phyloP scores from a whole-genome alignment of 2,888 invertebrate species.

The Apamea sordens region DNA sequence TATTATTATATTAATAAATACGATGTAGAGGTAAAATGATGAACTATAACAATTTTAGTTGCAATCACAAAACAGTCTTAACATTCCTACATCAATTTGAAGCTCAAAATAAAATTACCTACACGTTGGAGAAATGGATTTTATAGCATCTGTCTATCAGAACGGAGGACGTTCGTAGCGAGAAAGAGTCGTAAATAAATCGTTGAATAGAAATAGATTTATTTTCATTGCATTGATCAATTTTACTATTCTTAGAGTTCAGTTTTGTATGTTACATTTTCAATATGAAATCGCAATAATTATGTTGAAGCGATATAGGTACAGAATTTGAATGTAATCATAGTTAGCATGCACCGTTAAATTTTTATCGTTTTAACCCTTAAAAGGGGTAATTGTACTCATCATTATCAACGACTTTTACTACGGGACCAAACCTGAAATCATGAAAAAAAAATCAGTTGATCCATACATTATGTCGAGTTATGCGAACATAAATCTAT shows the following conservation, averaged over 20 bases:
- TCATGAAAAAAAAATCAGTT: too few relatives aligned
- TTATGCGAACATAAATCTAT: too few relatives aligned
- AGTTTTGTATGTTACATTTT: not conserved
- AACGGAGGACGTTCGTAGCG: not conserved
- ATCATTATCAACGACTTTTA: too few relatives aligned
- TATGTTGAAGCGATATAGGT: not conserved
- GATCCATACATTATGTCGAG: too few relatives aligned
- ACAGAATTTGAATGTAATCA: not conserved
- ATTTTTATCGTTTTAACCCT: too few relatives aligned
- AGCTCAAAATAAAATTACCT: slow-evolving; percentile 1
- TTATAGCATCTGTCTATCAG: slow-evolving; percentile 9
- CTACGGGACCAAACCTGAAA: too few relatives aligned
- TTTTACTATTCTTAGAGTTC: not conserved
- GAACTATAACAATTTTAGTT: not conserved
- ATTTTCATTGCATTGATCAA: slow-evolving; percentile 11
- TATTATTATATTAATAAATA: not conserved
- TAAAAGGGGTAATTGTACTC: too few relatives aligned
- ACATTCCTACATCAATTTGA: not conserved
- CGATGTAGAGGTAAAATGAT: not conserved
- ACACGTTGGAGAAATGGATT: slow-evolving; percentile 9
- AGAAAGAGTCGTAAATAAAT: slow-evolving; percentile 17
- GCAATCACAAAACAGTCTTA: too few relatives aligned
- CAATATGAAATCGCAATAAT: not conserved
- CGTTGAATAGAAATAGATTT: not conserved
- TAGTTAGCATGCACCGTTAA: not conserved